These are phyloP conservation scores for Hemiscyllium ocellatum DNA, from an alignment of 2,113 vertebrate genomes.

Conservation along the genomic window DNA sequence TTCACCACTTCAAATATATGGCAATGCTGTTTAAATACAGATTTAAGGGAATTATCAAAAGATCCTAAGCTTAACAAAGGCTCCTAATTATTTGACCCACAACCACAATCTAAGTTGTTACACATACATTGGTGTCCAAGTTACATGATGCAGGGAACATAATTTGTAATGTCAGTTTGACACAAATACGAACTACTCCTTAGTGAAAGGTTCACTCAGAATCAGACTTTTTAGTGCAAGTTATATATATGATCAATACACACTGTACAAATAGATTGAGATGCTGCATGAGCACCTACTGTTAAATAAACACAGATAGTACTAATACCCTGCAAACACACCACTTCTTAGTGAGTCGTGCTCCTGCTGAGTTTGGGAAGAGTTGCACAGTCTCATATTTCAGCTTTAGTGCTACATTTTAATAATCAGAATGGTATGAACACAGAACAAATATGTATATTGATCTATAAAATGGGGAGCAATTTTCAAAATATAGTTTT, in stretches of 20 bases:
- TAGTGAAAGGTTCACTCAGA: not conserved
- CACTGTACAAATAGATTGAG: no score
- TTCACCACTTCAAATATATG: not conserved
- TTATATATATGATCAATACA: not conserved
- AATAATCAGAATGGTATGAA: not conserved
- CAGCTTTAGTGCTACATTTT: not conserved
- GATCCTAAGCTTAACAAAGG: not conserved
- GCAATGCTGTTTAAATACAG: not conserved
- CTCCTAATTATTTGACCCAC: not conserved
- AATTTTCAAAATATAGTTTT: not conserved
- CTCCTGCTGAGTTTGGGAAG: not conserved
- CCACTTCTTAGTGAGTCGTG: not conserved
- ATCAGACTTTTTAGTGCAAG: not conserved
- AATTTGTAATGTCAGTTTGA: not conserved
- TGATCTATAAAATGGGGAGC: not conserved
- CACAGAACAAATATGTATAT: not conserved
- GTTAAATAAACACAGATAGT: not conserved
- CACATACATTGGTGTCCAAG: not conserved
- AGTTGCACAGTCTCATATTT: not conserved
- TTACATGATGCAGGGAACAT: not conserved
- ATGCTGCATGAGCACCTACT: not conserved
- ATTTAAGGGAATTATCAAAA: conserved; percentile 9
- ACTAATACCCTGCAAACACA: not conserved
- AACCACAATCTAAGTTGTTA: not conserved
- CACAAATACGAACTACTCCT: not conserved